A percentile compares a stretch with the other conserved stretches of the same genome.
These are phyloP conservation scores for Micromys minutus DNA, from an alignment of 2,113 vertebrate species.

Conservation along the genomic window DNA sequence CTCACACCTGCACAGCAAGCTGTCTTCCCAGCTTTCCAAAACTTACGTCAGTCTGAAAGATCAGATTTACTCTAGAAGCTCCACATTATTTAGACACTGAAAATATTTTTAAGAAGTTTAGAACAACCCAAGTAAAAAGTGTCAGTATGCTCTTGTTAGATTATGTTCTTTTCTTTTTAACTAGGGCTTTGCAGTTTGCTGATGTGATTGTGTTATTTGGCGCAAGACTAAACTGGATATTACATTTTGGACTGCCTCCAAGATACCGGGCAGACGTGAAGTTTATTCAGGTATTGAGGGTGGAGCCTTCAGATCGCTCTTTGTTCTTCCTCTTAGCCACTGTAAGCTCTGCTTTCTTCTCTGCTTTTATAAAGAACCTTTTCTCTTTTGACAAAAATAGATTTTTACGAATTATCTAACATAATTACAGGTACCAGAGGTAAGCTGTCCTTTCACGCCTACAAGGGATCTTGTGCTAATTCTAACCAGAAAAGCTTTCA, in stretches of 20 bases:
- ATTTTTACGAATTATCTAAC: slow-evolving; percentile 56
- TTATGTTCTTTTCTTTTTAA: neutral
- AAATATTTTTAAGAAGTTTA: slow-evolving; percentile 41
- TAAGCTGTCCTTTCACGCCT: slow-evolving; percentile 37
- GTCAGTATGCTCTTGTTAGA: slow-evolving; percentile 8
- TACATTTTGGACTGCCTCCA: slow-evolving; percentile 97
- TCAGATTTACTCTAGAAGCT: slow-evolving; percentile 27
- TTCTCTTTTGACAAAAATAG: slow-evolving; percentile 59
- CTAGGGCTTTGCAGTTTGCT: slow-evolving; percentile 93
- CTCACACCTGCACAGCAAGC: neutral
- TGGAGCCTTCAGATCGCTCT: neutral
- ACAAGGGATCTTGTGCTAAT: neutral
- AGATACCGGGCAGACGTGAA: slow-evolving; percentile 92
- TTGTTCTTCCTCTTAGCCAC: neutral
- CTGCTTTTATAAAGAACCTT: slow-evolving; percentile 40
- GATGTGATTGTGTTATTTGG: slow-evolving; percentile 95
- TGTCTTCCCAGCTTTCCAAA: neutral
- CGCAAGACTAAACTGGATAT: slow-evolving; percentile 97
- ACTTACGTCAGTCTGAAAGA: slow-evolving; percentile 53
- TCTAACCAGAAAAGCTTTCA: slow-evolving; percentile 47
- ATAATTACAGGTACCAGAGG: slow-evolving; percentile 53
- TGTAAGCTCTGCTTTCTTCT: slow-evolving; percentile 37
- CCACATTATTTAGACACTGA: slow-evolving; percentile 39
- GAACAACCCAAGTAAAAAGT: slow-evolving; percentile 61
- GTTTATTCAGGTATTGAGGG: slow-evolving; percentile 92